Conservation (phyloP, 1,140 invertebrate genomes). For the Drosophila lini region DNA sequence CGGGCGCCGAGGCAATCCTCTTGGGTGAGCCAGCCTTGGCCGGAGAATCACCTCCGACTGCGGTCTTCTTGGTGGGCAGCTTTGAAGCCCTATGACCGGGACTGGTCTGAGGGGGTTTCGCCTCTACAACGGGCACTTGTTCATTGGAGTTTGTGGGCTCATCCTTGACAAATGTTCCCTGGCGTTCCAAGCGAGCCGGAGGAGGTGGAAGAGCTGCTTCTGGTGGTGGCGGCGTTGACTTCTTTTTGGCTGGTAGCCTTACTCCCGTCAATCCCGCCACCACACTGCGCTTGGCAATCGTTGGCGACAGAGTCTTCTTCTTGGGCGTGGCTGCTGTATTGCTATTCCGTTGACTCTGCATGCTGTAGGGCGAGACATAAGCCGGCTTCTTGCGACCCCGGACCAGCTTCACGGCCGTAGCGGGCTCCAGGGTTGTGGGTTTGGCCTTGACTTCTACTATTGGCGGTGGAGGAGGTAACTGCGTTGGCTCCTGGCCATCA, state of each 20-base stretch:
- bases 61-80: constrained; percentile 70
- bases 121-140: constrained; percentile 85
- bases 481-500: constrained; percentile 47
- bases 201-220: constrained; percentile 34
- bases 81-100: constrained; percentile 84
- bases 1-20: constrained; percentile 21
- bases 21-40: constrained; percentile 40
- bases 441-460: constrained; percentile 13
- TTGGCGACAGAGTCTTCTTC: constrained; percentile 60
- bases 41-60: constrained; percentile 52
- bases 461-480: constrained; percentile 32
- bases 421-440: constrained; percentile 41
- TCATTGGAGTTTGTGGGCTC: constrained; percentile 85
- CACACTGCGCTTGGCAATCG: constrained; percentile 64
- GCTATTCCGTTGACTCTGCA: constrained; percentile 78
- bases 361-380: constrained; percentile 87
- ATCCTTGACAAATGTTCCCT: constrained; percentile 95
- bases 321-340: constrained; percentile 47
- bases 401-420: constrained; percentile 87
- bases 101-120: constrained; percentile 81
- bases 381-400: constrained; percentile 90
- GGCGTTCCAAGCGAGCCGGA: constrained; percentile 87
- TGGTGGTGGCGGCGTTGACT: constrained; percentile 16
- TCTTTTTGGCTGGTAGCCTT: constrained; percentile 55
- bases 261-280: constrained; percentile 9